These are phyloP conservation scores for Anhinga anhinga DNA, from an alignment of 2,113 vertebrate genomes.

Conservation along the genomic window DNA sequence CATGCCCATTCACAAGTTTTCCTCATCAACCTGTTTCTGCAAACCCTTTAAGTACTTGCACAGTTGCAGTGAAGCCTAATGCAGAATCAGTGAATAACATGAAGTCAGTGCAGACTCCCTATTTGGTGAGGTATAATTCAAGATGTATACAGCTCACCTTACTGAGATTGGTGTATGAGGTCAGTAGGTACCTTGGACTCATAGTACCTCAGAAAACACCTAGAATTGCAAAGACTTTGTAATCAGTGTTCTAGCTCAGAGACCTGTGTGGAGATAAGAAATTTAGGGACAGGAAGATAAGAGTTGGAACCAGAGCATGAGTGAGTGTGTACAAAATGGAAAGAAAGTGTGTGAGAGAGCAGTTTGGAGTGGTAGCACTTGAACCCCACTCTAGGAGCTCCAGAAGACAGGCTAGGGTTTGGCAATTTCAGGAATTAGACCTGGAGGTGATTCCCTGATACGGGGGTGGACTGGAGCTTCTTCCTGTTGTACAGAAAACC, in stretches of 20 bases:
- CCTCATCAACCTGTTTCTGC: background rate
- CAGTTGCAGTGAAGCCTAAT: background rate
- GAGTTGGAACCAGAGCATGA: background rate
- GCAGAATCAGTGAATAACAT: background rate
- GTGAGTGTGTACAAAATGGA: fast-evolving
- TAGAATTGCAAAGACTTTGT: background rate
- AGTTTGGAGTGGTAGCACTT: background rate
- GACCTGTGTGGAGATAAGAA: background rate
- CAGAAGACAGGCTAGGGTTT: background rate
- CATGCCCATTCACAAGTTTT: background rate
- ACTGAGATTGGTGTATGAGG: background rate
- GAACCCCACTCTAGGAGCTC: background rate
- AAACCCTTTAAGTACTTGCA: background rate
- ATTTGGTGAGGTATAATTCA: background rate
- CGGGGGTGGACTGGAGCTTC: background rate
- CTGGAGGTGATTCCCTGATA: background rate
- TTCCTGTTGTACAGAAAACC: background rate
- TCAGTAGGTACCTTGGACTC: background rate
- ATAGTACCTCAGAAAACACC: background rate
- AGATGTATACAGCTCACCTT: background rate
- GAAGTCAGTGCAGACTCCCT: background rate
- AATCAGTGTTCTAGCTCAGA: background rate
- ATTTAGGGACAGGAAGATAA: background rate
- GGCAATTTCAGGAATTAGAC: background rate
- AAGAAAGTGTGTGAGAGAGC: background rate